These are phyloP conservation scores for Eubasilissa regina DNA, from an alignment of 1,140 invertebrate species.

Conservation along the genomic window DNA sequence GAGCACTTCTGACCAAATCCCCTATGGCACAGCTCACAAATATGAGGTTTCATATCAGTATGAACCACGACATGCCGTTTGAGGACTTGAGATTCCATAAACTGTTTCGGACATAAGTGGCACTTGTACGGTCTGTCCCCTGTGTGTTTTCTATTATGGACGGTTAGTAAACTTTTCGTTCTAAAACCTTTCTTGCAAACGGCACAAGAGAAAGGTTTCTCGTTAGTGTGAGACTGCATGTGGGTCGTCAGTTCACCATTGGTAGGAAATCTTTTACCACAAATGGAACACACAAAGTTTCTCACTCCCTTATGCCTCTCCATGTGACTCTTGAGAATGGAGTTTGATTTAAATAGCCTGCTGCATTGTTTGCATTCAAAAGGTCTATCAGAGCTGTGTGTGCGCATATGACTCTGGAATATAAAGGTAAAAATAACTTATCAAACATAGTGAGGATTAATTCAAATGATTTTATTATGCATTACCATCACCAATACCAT, in stretches of 20 bases:
- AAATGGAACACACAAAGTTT: slow-evolving; percentile 51
- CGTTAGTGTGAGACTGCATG: slow-evolving; percentile 41
- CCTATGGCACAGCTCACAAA: slow-evolving; percentile 73
- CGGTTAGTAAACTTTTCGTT: slow-evolving; percentile 77
- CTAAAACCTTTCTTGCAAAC: slow-evolving; percentile 64
- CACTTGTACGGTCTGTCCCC: slow-evolving; percentile 75
- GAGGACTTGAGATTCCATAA: slow-evolving; percentile 71
- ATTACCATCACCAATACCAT: too few relatives aligned
- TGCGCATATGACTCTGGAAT: slow-evolving; percentile 51
- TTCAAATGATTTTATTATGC: background rate
- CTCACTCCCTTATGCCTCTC: slow-evolving; percentile 42
- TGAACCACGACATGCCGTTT: slow-evolving; percentile 75
- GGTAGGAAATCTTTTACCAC: slow-evolving; percentile 49
- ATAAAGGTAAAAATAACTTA: slow-evolving; percentile 8
- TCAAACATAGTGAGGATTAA: background rate
- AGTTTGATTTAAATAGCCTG: slow-evolving; percentile 40
- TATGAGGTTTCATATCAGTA: slow-evolving; percentile 71
- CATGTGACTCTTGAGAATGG: slow-evolving; percentile 43
- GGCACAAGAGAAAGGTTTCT: slow-evolving; percentile 30
- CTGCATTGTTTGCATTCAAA: slow-evolving; percentile 38
- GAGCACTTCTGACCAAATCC: slow-evolving; percentile 59
- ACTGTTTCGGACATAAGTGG: slow-evolving; percentile 73
- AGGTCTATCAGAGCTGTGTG: slow-evolving; percentile 40
- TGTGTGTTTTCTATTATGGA: slow-evolving; percentile 69
- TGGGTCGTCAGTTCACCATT: slow-evolving; percentile 44